Evolutionary conservation across 1,140 invertebrate genomes (phyloP), one percentile per base, ranked within the genome.

Genomic region (Idris sp.): DNA sequence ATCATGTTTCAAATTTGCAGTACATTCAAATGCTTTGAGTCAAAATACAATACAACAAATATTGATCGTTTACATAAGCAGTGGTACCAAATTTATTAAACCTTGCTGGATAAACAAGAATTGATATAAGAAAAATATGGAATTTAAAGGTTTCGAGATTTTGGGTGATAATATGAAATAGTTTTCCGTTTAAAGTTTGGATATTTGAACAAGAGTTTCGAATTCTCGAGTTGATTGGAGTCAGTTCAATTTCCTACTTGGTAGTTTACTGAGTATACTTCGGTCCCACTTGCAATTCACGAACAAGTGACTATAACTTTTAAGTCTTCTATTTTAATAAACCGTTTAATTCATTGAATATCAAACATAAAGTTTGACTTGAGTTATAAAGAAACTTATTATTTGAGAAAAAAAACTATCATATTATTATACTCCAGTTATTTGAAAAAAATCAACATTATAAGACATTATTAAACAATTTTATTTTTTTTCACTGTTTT

Each of bases 201-300:
- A 49, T 68, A 43, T 68, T 58, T 58, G 51, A 56, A 58, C 53
- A 68, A 43, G 28, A 68, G 53, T 68, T 68, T 36, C 51, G 9
- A 51, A 68, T 68, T 68, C 64, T 68, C 43, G 36, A 68, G 64
- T 56, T 68, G 64, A 68, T 68, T 58, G 64, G 64, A 68, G 67
- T 41, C 67, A 54, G 56, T 71, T 71, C 67, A 71, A 71, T 71
- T 71, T 71, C 48, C 67, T 61, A 71, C 67, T 71, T 61, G 33
- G 18, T 25, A 71, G 58, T 72, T 72, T 62, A 28, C 56, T 41
- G 58, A 62, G 58, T 49, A 49, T 72, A 64, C 68, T 64, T 58
- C 36, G 58, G 58, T 58, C 68, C 49, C 68, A 64, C 58, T 72
- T 72, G 51, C 59, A 28, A 72, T 36, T 54, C 36, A 31, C 58